Evolutionary conservation across 2,797 vertebrate species (phyloP), one percentile per base, ranked within the genome.

Genomic region (Tiaroga cobitis): DNA sequence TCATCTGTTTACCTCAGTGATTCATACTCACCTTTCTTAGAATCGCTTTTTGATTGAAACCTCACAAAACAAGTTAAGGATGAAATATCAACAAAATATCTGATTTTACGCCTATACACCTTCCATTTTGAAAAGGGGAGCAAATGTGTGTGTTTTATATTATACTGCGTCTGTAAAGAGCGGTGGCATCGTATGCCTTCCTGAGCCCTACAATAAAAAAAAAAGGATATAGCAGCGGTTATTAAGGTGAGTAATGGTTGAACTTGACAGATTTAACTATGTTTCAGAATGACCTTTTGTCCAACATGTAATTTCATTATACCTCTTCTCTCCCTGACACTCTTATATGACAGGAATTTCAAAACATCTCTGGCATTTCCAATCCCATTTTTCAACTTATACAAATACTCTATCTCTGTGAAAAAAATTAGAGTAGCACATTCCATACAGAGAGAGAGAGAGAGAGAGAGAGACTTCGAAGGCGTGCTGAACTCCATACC

Each of bases 31-130:
- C 70, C 3, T 80, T 77, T 65, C 56, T 82, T 13, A 32, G 49
- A 75, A 59, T 80, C n/a, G 3, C 39, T 61, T 51, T 82, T 63
- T 15, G 34, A 80, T 82, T 75, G 68, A 87, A 78, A 79, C 49
- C 26, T 61, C 67, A 46, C 11, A 67, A 65, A 39, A 76, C 26
- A 70, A 74, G 74, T 32, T 19, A n/a, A 32, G 43, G 69, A 65
- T 29, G n/a, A 26, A 84, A 78, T 41, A 67, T 61, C 76, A 80
- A 63, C 56, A 49, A 61, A 73, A 80, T 26, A 41, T 85, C 68
- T 39, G 29, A 73, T 80, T 49, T 79, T 49, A 41, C 10, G 7
- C 72, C 56, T 41, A 51, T 51, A 21, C 4, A 11, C 32, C 49
- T 59, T 24, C 1, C 63, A 13, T 72, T 85, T 69, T 63, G 49